Evolutionary conservation across 1,140 invertebrate species (phyloP).

Genomic region (Drosophila insularis): DNA sequence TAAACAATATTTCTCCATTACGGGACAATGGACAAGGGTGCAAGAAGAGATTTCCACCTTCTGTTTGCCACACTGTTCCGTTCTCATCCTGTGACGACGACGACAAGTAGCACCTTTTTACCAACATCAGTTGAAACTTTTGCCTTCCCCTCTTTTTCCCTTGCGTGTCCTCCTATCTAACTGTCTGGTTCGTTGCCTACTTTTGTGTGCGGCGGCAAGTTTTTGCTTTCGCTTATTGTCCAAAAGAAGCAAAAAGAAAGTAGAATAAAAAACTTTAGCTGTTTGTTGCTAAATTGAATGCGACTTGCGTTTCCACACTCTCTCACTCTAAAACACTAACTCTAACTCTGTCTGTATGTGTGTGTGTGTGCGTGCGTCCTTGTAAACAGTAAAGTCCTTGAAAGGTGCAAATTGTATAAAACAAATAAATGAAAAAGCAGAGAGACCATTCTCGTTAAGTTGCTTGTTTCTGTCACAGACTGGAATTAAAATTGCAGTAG

Average conservation of each 20-base stretch:
- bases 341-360: neutral
- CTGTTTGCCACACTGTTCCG: neutral
- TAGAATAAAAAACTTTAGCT: slow-evolving; percentile 44
- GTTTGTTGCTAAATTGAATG: slow-evolving; percentile 77
- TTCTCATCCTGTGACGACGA: slow-evolving; percentile 11
- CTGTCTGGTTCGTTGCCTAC: slow-evolving; percentile 26
- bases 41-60: neutral
- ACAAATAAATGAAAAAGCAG: slow-evolving; percentile 7
- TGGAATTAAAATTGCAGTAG: neutral
- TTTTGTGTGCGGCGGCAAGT: slow-evolving; percentile 44
- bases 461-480: neutral
- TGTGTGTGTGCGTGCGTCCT: neutral
- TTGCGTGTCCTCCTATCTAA: neutral
- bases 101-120: slow-evolving; percentile 76
- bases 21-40: slow-evolving; percentile 62
- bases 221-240: slow-evolving; percentile 69
- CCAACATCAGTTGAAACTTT: slow-evolving; percentile 75
- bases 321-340: neutral
- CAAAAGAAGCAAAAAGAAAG: slow-evolving; percentile 47
- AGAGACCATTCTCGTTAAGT: neutral
- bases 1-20: slow-evolving; percentile 78
- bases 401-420: slow-evolving; percentile 25
- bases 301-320: slow-evolving; percentile 56
- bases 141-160: slow-evolving; percentile 34
- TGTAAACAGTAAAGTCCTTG: slow-evolving; percentile 14